phyloP scores from a whole-genome alignment of 1,140 invertebrate genomes.

The Nylanderia fulva region DNA sequence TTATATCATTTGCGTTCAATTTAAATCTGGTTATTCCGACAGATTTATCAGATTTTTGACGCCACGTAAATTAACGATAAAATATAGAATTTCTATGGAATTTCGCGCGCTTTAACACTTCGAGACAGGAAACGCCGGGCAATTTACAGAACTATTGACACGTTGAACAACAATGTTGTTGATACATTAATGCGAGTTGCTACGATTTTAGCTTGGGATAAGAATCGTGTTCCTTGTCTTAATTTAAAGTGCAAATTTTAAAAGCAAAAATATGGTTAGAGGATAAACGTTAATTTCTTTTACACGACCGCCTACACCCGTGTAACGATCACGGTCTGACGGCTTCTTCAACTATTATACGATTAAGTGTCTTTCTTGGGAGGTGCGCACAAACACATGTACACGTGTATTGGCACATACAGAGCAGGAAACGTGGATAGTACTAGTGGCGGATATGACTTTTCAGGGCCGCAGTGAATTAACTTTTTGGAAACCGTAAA shows the following conservation, averaged over 20 bases:
- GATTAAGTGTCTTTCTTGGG: conserved; percentile 21
- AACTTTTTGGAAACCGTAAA: neutral
- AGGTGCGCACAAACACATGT: neutral
- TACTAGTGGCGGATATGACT: neutral
- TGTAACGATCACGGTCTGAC: conserved; percentile 31
- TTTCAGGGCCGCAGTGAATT: conserved; percentile 10
- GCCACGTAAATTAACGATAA: conserved; percentile 18
- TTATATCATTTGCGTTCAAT: neutral
- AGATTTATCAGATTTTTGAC: conserved; percentile 30
- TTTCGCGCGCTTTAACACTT: conserved; percentile 27
- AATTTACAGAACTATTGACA: conserved; percentile 39
- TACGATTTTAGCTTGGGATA: conserved; percentile 10
- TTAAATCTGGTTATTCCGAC: neutral
- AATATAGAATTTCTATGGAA: conserved; percentile 3
- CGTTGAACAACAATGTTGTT: conserved; percentile 1
- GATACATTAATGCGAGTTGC: neutral
- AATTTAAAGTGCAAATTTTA: conserved; percentile 33
- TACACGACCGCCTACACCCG: conserved; percentile 18
- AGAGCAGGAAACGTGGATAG: neutral
- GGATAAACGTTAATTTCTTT: conserved; percentile 38
- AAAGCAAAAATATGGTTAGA: conserved; percentile 16
- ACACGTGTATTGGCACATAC: neutral
- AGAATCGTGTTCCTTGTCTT: neutral
- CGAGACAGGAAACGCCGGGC: neutral
- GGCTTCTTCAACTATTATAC: conserved; percentile 1